Conservation (phyloP, 2,888 invertebrate species). For the Orthosia gothica region DNA sequence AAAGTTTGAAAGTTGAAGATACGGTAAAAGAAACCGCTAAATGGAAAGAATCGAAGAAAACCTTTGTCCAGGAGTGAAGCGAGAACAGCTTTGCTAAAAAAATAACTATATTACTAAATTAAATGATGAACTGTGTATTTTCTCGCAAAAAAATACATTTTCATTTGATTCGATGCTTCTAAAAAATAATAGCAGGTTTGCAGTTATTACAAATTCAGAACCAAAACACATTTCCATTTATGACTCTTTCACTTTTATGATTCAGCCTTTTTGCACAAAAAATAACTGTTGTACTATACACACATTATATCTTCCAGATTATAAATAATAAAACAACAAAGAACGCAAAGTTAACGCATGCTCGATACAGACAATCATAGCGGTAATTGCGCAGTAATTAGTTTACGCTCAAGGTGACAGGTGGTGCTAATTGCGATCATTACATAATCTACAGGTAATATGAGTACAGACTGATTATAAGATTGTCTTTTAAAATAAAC, state of each 20-base stretch:
- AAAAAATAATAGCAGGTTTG: not conserved
- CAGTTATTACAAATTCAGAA: not conserved
- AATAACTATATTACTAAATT: too few species aligned
- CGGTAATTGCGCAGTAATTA: slow-evolving; percentile 44
- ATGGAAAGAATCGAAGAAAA: not conserved
- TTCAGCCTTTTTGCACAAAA: not conserved
- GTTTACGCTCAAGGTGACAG: slow-evolving; percentile 45
- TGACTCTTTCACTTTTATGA: not conserved
- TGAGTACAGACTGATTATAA: not conserved
- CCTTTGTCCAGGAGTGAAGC: not conserved
- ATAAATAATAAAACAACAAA: slow-evolving; percentile 28
- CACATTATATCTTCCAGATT: not conserved
- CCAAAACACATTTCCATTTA: too few species aligned
- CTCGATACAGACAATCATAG: slow-evolving; percentile 31
- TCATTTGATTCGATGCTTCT: too few species aligned
- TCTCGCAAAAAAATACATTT: too few species aligned
- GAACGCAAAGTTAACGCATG: slow-evolving; percentile 28
- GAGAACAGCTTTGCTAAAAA: not conserved
- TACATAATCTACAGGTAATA: slow-evolving; percentile 27
- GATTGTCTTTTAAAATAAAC: not conserved
- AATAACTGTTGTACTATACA: not conserved
- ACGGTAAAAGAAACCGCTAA: not conserved
- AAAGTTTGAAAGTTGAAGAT: slow-evolving; percentile 1
- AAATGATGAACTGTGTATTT: too few species aligned
- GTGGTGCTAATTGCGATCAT: slow-evolving; percentile 33